These are phyloP conservation scores for Zelleria hepariella DNA, from an alignment of 2,888 invertebrate species.

Conservation along the genomic window DNA sequence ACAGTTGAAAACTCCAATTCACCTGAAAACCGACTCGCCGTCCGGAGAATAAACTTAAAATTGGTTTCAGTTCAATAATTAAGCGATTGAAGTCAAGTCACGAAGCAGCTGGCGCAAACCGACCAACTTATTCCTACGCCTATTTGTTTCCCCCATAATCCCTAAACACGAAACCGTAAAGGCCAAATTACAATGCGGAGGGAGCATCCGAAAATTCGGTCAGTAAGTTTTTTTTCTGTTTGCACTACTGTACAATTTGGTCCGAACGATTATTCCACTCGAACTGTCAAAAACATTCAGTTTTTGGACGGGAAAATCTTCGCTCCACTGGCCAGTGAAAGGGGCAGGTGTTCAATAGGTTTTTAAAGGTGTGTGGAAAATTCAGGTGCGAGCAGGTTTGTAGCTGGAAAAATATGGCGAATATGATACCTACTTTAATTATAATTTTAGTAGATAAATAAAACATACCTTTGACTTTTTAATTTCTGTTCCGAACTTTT, in stretches of 20 bases:
- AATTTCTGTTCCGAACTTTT: too few relatives aligned
- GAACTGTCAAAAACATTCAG: constrained; percentile 25
- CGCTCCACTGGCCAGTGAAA: not conserved
- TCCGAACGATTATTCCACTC: constrained; percentile 21
- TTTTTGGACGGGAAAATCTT: constrained; percentile 8
- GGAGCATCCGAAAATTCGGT: not conserved
- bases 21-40: constrained; percentile 4
- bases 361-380: not conserved
- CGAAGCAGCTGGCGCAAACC: not conserved
- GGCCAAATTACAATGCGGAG: not conserved
- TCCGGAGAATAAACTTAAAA: constrained; percentile 4
- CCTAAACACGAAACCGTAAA: not conserved
- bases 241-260: not conserved
- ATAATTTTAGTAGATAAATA: too few relatives aligned
- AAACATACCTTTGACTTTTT: too few relatives aligned
- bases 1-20: not conserved
- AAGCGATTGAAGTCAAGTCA: constrained; percentile 6
- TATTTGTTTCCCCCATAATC: not conserved
- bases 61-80: constrained; percentile 1
- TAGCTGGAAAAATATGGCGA: not conserved
- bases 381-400: not conserved
- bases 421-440: too few relatives aligned
- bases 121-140: not conserved
- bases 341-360: not conserved
- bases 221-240: not conserved